Conservation (phyloP, 1,140 invertebrate genomes). For the Tetragonula clypearis region DNA sequence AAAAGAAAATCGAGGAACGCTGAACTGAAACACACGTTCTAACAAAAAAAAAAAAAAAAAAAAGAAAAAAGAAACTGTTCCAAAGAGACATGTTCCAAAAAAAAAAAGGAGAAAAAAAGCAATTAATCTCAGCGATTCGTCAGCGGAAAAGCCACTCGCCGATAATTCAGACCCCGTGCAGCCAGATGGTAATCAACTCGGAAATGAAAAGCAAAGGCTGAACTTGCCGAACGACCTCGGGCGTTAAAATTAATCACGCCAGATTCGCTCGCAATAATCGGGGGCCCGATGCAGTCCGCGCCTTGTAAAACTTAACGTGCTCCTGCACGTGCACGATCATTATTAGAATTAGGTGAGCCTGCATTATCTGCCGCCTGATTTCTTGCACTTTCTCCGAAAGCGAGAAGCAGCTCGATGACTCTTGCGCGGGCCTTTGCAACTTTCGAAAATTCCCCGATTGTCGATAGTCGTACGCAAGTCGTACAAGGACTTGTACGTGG, state of each 20-base stretch:
- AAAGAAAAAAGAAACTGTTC: too few relatives aligned
- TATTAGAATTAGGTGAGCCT: slow-evolving; percentile 2
- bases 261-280: slow-evolving; percentile 35
- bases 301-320: neutral
- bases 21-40: too few relatives aligned
- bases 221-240: neutral
- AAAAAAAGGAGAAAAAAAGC: too few relatives aligned
- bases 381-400: neutral
- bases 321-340: neutral
- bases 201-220: slow-evolving; percentile 24
- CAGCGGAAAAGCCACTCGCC: neutral
- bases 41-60: too few relatives aligned
- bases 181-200: slow-evolving; percentile 36
- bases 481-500: neutral
- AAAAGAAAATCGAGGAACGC: too few relatives aligned
- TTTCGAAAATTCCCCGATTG: neutral
- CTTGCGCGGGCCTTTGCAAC: neutral
- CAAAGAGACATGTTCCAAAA: too few relatives aligned
- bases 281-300: neutral
- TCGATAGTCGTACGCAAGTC: too few relatives aligned
- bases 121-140: neutral
- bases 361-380: neutral
- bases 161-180: slow-evolving; percentile 24
- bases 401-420: neutral
- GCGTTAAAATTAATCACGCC: slow-evolving; percentile 43